Evolutionary conservation across 2,113 vertebrate genomes (phyloP).

Genomic region (Semnornis frantzii): DNA sequence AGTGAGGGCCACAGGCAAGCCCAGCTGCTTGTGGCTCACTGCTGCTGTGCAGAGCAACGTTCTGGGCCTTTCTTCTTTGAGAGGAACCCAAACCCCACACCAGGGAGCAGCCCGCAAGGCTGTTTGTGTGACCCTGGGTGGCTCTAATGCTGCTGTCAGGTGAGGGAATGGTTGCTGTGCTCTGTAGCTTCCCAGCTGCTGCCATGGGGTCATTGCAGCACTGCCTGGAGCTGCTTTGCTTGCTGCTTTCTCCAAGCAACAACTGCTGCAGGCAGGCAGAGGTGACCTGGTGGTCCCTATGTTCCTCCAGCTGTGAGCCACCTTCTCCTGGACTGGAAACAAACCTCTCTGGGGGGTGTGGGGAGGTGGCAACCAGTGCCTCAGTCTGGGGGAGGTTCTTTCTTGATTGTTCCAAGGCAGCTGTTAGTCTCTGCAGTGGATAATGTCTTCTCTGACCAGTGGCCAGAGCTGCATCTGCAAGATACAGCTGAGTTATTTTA

Average conservation of each 20-base stretch:
- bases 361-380: not conserved
- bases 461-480: constrained; percentile 72
- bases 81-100: not conserved
- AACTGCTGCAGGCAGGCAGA: not conserved
- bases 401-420: not conserved
- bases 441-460: constrained; percentile 69
- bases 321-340: not conserved
- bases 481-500: constrained; percentile 50
- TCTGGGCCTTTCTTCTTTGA: not conserved
- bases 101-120: not conserved
- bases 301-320: not conserved
- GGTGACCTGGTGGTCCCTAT: not conserved
- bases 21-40: not conserved
- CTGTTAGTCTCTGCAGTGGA: constrained; percentile 60
- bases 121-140: not conserved
- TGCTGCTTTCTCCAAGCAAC: not conserved
- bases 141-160: not conserved
- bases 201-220: not conserved
- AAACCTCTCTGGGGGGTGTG: not conserved
- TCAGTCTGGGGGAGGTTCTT: not conserved
- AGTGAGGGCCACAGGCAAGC: not conserved
- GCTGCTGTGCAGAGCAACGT: not conserved
- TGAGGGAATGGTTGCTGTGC: not conserved
- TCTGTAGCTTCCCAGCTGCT: not conserved
- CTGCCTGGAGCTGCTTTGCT: not conserved